Base-by-base conservation (phyloP, 2,888 invertebrate species). In the Agonopterix alstromeriana region DNA sequence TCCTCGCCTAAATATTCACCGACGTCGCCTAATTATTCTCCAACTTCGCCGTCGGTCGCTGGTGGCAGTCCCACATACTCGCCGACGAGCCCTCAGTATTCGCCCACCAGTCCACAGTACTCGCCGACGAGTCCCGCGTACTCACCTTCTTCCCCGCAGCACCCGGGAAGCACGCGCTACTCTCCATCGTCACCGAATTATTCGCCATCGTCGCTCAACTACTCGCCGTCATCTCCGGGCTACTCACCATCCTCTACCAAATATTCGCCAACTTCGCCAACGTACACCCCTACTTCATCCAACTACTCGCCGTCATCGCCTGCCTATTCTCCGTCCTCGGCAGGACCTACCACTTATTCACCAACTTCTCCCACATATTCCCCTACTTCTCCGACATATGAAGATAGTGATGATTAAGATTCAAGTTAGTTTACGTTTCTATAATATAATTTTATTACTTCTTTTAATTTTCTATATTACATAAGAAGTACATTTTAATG, bases 31-130 rank as follows among this genome's bases (percentile, higher is more conserved):
- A 93, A 92, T 58, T 96, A 96, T 69, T 95, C 95, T 1, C 96
- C 97, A 3, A 94, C 94, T 0, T 94, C 94, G 2, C 97, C 97
- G 0, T 94, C 94, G 0, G 92, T 93, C 51, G 90, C 92, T 53
- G 92, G 95, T 53, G 93, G 94, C 48, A 94, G 94, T 61, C 97
- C 96, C 0, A 93, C 93, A 48, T 97, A 96, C 75, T 94, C 95
- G 0, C 97, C 97, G 0, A 95, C 95, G 0, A 94, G 94, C 54
- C 97, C 97, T 0, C 94, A 93, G 61, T 97, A 97, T 77, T 93
- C 95, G 1, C 97, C 97, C 2, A 93, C 95, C 0, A 94, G 93
- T 57, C 94, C 94, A 0, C 92, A 91, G 68, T 95, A 94, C 70
- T 95, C 95, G 0, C 95, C 95, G 1, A 93, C 94, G 51, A 90